phyloP scores from a whole-genome alignment of 2,888 invertebrate genomes.

The Lochmaea capreae region DNA sequence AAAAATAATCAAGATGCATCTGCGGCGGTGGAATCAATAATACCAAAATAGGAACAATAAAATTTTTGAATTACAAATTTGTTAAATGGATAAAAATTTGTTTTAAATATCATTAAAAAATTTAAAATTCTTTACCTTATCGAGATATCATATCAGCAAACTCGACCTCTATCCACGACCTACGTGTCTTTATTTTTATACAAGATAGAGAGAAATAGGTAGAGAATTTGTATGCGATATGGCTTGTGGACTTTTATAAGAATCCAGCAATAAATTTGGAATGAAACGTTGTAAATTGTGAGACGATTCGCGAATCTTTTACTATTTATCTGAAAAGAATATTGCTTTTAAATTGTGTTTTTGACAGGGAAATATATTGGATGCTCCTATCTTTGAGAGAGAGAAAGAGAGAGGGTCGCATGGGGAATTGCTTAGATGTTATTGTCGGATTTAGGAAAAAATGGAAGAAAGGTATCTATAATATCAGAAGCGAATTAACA shows the following conservation, averaged over 20 bases:
- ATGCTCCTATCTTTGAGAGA: conserved; percentile 31
- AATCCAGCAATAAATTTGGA: conserved; percentile 63
- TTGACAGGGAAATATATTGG: conserved; percentile 44
- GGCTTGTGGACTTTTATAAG: conserved; percentile 46
- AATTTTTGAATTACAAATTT: conserved; percentile 65
- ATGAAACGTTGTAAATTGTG: conserved; percentile 64
- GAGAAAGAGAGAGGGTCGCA: conserved; percentile 24
- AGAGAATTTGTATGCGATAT: conserved; percentile 24
- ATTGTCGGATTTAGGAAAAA: conserved; percentile 16
- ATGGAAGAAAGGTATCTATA: background rate
- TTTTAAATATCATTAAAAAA: conserved; percentile 63
- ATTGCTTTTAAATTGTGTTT: conserved; percentile 50
- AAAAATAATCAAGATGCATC: conserved; percentile 12
- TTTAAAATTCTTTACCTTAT: conserved; percentile 62
- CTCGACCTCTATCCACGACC: conserved; percentile 51
- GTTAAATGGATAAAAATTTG: conserved; percentile 61
- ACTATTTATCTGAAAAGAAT: conserved; percentile 39
- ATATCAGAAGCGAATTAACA: background rate
- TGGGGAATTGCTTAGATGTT: conserved; percentile 10
- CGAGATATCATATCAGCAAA: conserved; percentile 58
- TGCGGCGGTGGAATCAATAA: conserved; percentile 12
- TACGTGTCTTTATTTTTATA: conserved; percentile 47
- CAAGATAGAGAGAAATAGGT: conserved; percentile 10
- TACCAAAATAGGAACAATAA: conserved; percentile 64
- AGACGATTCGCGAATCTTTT: conserved; percentile 57